Evolutionary conservation across 2,797 vertebrate species (phyloP), one percentile per base, ranked within the genome.

Genomic region (Sitta carolinensis): DNA sequence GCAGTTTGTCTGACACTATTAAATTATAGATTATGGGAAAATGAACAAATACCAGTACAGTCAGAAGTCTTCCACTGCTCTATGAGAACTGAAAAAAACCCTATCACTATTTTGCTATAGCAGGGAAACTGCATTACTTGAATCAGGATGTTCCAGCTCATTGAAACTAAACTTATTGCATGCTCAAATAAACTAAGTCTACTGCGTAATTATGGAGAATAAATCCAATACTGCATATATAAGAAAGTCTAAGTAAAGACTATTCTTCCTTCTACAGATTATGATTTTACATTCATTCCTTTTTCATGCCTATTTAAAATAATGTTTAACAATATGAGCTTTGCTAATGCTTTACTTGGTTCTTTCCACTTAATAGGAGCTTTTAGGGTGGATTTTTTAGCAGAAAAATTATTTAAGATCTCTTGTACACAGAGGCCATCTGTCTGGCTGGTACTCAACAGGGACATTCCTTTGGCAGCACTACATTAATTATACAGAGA

Each of bases 121-220:
- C 19, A 92, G 64, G 47, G 85, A 94, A 84, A 83, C 18, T 47
- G 43, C 21, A 17, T 88, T 76, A 81, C 15, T 34, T 89, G 66
- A 58, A 88, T 92, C 62, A 42, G 13, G 55, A 68, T 83, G 16
- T 84, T 97, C 43, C 62, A 84, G 50, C 42, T 96, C 80, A 80
- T n/a, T 92, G 69, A 94, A 80, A 89, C 32, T 88, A 70, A 88
- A 91, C 34, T 91, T 94, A 62, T 34, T 87, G 83, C 89, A 25
- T 93, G 47, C 63, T 78, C 38, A 43, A 87, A 16, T 91, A 76
- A 84, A 69, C 36, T 45, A 76, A 87, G 10, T 47, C 50, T 69
- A 21, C 18, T 66, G 20, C 22, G 30, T 87, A 73, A 94, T 87
- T 93, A 83, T 34, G 55, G 16, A 80, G 58, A 64, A 42, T 62